Evolutionary conservation across 2,797 vertebrate genomes (phyloP).

Genomic region (Aphelocoma californica): DNA sequence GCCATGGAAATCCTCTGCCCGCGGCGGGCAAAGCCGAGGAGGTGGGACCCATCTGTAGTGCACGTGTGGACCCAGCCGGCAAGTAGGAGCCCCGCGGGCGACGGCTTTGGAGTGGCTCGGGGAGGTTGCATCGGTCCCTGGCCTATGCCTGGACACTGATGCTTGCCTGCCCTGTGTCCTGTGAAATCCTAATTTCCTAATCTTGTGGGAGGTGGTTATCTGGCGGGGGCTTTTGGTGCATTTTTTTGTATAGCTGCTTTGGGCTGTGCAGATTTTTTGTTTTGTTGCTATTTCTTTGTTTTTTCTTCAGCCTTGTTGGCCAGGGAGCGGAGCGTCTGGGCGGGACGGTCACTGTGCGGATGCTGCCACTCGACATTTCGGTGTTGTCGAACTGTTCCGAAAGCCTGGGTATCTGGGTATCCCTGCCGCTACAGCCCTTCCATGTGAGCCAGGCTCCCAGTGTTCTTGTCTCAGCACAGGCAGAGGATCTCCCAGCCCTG

Average conservation of each 20-base stretch:
- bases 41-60: accelerated
- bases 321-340: accelerated
- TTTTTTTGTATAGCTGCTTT: neutral
- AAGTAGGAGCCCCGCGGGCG: accelerated
- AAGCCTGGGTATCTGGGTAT: accelerated
- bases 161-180: neutral
- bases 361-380: neutral
- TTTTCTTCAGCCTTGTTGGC: neutral
- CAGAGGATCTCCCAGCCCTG: accelerated
- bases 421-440: accelerated
- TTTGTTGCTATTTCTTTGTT: neutral
- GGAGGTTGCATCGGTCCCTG: accelerated
- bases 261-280: neutral
- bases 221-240: accelerated
- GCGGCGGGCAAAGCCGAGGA: accelerated
- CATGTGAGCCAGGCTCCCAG: accelerated
- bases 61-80: accelerated
- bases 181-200: neutral
- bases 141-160: too few species aligned
- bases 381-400: accelerated
- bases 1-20: neutral
- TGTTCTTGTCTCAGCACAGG: accelerated
- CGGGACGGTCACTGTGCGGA: accelerated
- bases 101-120: accelerated
- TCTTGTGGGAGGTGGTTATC: too few species aligned